Base-by-base conservation (phyloP, 2,888 invertebrate species). In the Habroteleia sp. region DNA sequence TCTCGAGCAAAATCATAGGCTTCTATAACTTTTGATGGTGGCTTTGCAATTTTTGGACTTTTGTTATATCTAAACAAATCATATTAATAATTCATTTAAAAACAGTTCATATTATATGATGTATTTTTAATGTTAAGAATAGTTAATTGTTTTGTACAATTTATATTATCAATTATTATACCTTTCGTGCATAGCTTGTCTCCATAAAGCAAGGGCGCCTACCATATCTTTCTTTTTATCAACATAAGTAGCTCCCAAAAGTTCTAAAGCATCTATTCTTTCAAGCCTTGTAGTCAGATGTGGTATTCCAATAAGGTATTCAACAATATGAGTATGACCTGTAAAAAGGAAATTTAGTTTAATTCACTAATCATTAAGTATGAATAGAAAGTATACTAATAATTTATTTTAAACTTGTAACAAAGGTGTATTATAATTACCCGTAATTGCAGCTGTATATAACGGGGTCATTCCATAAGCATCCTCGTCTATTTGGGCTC, bases 401-500 rank as follows among this genome's bases (percentile, higher is more conserved):
- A n/a, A n/a, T n/a, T n/a, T n/a, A n/a, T n/a, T n/a, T n/a, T n/a
- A n/a, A n/a, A n/a, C n/a, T n/a, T n/a, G n/a, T n/a, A n/a, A n/a
- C n/a, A n/a, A n/a, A n/a, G n/a, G n/a, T n/a, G n/a, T n/a, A n/a
- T n/a, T n/a, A 5, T 33, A 35, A 16, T 37, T 56, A 86, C 86
- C 86, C 20, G 97, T 95, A 29, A 97, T 95, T 78, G 95, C 95
- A 20, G 98, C 98, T 63, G 97, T 96, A 84, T 98, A 90, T 69
- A 99, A 90, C 13, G 99, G 98, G 33, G 98, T 97, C 95, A 98
- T 97, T 76, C 96, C 98, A 88, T 97, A 97, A 10, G 96, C 95
- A 90, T 98, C 98, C 17, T 95, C 95, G 85, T 96, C 96, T 95
- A 98, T 97, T 35, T 93, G 93, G 7, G 98, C 98, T 41, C 96